These are phyloP conservation scores for Oligia fasciuncula DNA, from an alignment of 2,888 invertebrate genomes.

Conservation along the genomic window DNA sequence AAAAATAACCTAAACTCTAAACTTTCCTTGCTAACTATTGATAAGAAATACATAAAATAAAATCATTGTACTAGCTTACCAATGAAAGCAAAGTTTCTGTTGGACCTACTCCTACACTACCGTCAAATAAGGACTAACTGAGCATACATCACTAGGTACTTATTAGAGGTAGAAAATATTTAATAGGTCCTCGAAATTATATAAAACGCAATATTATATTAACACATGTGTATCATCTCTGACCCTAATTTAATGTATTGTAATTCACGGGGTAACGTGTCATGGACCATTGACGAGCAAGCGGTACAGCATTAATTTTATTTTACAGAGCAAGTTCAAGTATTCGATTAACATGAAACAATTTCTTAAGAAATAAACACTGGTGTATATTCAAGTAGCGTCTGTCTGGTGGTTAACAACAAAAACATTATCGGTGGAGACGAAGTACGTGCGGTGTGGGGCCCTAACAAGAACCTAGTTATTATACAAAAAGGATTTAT, in stretches of 20 bases:
- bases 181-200: slow-evolving; percentile 60
- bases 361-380: background rate
- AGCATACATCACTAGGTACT: slow-evolving; percentile 47
- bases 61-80: slow-evolving; percentile 61
- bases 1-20: slow-evolving; percentile 54
- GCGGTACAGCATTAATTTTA: background rate
- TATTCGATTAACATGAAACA: background rate
- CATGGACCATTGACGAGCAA: background rate
- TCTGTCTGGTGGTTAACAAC: slow-evolving; percentile 10
- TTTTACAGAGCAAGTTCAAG: background rate
- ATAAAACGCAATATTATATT: slow-evolving; percentile 23
- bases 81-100: slow-evolving; percentile 63
- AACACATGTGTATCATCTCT: slow-evolving; percentile 24
- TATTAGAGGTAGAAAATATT: slow-evolving; percentile 66
- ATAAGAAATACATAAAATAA: slow-evolving; percentile 62
- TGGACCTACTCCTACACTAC: slow-evolving; percentile 60
- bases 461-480: slow-evolving; percentile 49
- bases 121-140: slow-evolving; percentile 59
- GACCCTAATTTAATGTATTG: slow-evolving; percentile 13
- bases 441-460: slow-evolving; percentile 5
- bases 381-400: slow-evolving; percentile 15
- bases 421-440: slow-evolving; percentile 40
- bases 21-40: slow-evolving; percentile 64
- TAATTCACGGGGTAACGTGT: slow-evolving; percentile 3
- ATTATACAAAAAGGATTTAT: slow-evolving; percentile 58